phyloP scores from a whole-genome alignment of 2,113 vertebrate genomes.

The Mesocricetus auratus region DNA sequence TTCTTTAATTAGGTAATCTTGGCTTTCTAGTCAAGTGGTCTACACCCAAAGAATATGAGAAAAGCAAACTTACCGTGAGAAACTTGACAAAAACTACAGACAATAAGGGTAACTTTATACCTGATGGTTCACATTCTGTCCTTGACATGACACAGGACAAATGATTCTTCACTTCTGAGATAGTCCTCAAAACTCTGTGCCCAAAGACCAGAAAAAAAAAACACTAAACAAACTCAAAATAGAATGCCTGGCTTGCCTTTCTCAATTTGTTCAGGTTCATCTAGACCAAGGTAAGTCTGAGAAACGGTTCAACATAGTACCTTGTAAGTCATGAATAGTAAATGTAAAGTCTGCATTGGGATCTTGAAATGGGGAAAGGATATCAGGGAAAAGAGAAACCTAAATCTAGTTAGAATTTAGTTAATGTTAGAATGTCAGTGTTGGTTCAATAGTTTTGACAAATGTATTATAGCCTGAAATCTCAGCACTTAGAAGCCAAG shows the following conservation, averaged over 20 bases:
- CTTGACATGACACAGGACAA: background rate
- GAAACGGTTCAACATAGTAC: background rate
- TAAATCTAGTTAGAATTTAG: background rate
- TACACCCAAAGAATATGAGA: background rate
- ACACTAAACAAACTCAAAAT: background rate
- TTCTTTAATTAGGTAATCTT: background rate
- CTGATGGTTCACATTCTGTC: background rate
- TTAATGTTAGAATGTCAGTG: background rate
- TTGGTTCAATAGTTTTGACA: background rate
- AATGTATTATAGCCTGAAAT: background rate
- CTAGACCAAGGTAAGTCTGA: background rate
- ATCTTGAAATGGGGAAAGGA: background rate
- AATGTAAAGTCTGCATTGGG: background rate
- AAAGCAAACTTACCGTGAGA: background rate
- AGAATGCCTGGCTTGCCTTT: background rate
- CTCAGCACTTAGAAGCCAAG: background rate
- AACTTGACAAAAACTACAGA: background rate
- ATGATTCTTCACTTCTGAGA: background rate
- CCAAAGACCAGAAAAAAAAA: background rate
- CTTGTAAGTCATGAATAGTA: background rate
- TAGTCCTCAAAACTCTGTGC: background rate
- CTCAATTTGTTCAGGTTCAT: background rate
- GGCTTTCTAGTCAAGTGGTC: background rate
- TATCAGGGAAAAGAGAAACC: background rate
- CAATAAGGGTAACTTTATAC: background rate